These are phyloP conservation scores for Stictonetta naevosa DNA, from an alignment of 2,113 vertebrate species.

Conservation along the genomic window DNA sequence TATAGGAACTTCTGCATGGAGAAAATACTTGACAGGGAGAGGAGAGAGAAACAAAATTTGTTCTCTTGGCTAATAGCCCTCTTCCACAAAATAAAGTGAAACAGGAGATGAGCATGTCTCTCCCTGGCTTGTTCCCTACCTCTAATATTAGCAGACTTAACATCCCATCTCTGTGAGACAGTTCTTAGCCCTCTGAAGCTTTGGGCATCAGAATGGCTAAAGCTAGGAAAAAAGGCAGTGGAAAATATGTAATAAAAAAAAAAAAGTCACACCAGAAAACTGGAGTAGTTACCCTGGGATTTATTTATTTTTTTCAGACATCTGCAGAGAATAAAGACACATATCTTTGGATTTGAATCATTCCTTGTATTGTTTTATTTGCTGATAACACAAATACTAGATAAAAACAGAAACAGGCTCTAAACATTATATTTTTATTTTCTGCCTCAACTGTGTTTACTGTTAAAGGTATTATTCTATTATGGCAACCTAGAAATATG, in stretches of 20 bases:
- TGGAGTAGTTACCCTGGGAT: background rate
- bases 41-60: background rate
- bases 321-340: background rate
- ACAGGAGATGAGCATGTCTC: background rate
- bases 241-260: background rate
- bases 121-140: background rate
- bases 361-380: background rate
- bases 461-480: background rate
- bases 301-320: background rate
- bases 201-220: background rate
- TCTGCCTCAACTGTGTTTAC: background rate
- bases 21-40: background rate
- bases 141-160: background rate
- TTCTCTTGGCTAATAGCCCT: background rate
- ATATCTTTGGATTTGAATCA: fast-evolving
- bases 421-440: background rate
- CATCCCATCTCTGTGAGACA: background rate
- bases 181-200: background rate
- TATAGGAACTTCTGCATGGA: background rate
- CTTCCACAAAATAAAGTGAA: background rate
- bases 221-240: background rate
- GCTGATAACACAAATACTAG: background rate
- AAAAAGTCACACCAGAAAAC: background rate
- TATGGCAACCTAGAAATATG: background rate
- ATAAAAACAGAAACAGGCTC: background rate